These are phyloP conservation scores for Ophion ellenae DNA, from an alignment of 2,888 invertebrate species.

Conservation along the genomic window DNA sequence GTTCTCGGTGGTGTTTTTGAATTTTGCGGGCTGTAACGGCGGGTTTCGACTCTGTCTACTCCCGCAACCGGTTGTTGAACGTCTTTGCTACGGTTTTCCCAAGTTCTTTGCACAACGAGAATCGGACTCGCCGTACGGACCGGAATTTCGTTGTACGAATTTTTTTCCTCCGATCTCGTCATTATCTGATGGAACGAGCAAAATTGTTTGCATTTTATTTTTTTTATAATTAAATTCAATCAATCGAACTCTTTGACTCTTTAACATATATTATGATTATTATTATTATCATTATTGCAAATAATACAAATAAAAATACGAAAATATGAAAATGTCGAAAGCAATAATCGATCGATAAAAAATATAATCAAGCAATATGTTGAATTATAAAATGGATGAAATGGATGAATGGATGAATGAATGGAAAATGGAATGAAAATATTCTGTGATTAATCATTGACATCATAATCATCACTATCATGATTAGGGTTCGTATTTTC, in stretches of 20 bases:
- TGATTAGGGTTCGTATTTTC: too few relatives aligned
- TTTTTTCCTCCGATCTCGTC: constrained; percentile 73
- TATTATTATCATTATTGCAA: background rate
- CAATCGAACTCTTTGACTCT: background rate
- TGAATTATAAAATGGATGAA: background rate
- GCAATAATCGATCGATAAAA: background rate
- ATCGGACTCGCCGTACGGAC: constrained; percentile 76
- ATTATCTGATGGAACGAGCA: constrained; percentile 62
- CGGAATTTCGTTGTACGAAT: constrained; percentile 67
- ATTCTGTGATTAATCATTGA: background rate
- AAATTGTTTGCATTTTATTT: background rate
- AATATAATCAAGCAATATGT: background rate
- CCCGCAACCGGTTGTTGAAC: constrained; percentile 66
- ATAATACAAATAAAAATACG: background rate
- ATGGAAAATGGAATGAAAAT: background rate
- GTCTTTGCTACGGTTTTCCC: constrained; percentile 79
- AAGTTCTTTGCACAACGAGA: constrained; percentile 80
- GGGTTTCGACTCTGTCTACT: constrained; percentile 56
- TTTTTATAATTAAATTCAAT: background rate
- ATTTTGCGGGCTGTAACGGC: constrained; percentile 68
- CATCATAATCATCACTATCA: background rate
- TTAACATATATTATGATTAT: background rate
- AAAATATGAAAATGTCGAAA: background rate
- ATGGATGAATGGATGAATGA: too few relatives aligned
- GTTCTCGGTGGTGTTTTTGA: constrained; percentile 68